phyloP scores from a whole-genome alignment of 2,797 vertebrate genomes.

The Odontamblyopus rebecca region DNA sequence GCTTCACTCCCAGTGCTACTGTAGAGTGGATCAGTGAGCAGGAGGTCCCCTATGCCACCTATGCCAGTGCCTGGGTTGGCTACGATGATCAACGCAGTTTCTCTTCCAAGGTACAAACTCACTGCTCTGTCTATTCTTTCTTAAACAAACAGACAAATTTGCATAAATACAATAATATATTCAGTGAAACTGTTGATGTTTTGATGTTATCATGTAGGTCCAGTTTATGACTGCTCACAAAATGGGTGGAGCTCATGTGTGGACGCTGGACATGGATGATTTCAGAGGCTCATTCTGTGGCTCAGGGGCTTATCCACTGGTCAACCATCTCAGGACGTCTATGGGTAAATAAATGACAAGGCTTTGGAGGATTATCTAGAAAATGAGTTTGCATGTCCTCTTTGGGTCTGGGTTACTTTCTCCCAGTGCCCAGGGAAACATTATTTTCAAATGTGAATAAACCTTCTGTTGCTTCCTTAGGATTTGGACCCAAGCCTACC shows the following conservation, averaged over 20 bases:
- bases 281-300: constrained; percentile 74
- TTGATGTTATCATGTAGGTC: constrained; percentile 54
- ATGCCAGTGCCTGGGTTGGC: constrained; percentile 72
- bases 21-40: constrained; percentile 71
- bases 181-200: too few species aligned
- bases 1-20: constrained; percentile 39
- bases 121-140: background rate
- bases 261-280: constrained; percentile 79
- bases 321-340: constrained; percentile 73
- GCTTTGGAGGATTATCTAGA: background rate
- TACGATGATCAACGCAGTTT: constrained; percentile 72
- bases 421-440: background rate
- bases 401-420: background rate
- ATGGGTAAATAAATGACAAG: constrained; percentile 57
- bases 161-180: too few species aligned
- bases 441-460: background rate
- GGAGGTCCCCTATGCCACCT: constrained; percentile 72
- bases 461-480: constrained; percentile 36
- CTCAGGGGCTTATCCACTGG: constrained; percentile 70
- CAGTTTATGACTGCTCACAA: constrained; percentile 62
- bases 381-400: background rate
- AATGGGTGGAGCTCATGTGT: constrained; percentile 78
- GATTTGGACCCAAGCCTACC: constrained; percentile 76
- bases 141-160: too few species aligned
- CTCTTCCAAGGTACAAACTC: constrained; percentile 68